Evolutionary conservation across 1,140 invertebrate genomes (phyloP).

Genomic region (Bacillus rossius): DNA sequence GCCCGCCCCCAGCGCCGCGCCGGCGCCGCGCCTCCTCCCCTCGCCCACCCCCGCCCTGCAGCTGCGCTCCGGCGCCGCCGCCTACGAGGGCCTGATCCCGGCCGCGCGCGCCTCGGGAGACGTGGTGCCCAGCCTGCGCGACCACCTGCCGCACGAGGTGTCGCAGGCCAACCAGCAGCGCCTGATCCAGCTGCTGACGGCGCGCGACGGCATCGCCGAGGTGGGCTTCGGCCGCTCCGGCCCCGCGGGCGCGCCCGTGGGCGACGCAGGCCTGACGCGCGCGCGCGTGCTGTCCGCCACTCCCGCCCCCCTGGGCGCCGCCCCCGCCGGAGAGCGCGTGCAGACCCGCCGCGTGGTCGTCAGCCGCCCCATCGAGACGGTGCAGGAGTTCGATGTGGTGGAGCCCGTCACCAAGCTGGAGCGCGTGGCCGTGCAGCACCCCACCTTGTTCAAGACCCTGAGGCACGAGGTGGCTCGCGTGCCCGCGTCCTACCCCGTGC

Average conservation of each 20-base stretch:
- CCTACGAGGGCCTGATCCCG: background rate
- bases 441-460: conserved; percentile 46
- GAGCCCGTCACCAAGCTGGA: conserved; percentile 52
- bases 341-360: conserved; percentile 56
- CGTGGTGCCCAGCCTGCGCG: conserved; percentile 34
- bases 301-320: conserved; percentile 44
- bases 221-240: conserved; percentile 40
- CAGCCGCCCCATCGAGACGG: conserved; percentile 54
- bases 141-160: conserved; percentile 35
- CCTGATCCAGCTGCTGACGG: conserved; percentile 46
- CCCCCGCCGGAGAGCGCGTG: conserved; percentile 48
- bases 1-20: background rate
- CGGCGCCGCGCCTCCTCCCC: background rate
- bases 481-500: conserved; percentile 40
- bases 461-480: conserved; percentile 41
- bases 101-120: conserved; percentile 17
- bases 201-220: conserved; percentile 43
- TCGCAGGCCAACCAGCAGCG: conserved; percentile 44
- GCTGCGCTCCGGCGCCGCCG: background rate
- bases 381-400: conserved; percentile 47
- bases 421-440: conserved; percentile 42
- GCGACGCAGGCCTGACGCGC: conserved; percentile 39
- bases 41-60: conserved; percentile 21
- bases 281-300: conserved; percentile 52
- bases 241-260: conserved; percentile 25